Percentiles rank a stretch among this genome's conserved stretches.
phyloP scores from a whole-genome alignment of 1,140 invertebrate species.

The Ceratina calcarata region DNA sequence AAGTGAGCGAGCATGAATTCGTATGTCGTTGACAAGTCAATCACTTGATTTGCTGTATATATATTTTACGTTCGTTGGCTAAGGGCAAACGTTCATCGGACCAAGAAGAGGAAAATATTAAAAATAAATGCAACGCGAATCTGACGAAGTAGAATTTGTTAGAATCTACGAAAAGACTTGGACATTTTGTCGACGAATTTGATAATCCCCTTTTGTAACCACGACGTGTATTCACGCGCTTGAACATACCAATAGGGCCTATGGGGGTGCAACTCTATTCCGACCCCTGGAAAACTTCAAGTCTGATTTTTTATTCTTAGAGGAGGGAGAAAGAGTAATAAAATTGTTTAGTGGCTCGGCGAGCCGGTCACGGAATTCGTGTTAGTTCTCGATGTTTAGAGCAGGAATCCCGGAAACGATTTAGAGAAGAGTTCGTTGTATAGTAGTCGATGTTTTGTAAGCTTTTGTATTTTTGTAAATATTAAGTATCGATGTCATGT shows the following conservation, averaged over 20 bases:
- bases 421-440: slow-evolving; percentile 55
- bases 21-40: slow-evolving; percentile 25
- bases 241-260: slow-evolving; percentile 38
- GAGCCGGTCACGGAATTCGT: slow-evolving; percentile 29
- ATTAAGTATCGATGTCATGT: slow-evolving; percentile 66
- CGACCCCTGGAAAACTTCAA: slow-evolving; percentile 54
- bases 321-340: slow-evolving; percentile 20
- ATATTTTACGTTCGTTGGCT: slow-evolving; percentile 35
- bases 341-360: slow-evolving; percentile 35
- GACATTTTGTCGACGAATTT: slow-evolving; percentile 1
- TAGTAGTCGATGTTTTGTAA: slow-evolving; percentile 77
- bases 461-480: slow-evolving; percentile 81
- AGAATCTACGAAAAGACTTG: neutral
- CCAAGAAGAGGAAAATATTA: neutral
- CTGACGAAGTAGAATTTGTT: neutral
- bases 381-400: slow-evolving; percentile 55
- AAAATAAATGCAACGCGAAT: neutral
- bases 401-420: slow-evolving; percentile 1
- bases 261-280: slow-evolving; percentile 6
- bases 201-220: neutral
- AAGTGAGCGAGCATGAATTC: neutral
- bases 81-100: neutral
- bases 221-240: neutral
- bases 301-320: slow-evolving; percentile 70
- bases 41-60: slow-evolving; percentile 42